phyloP scores from a whole-genome alignment of 2,888 invertebrate genomes.

The Thereva nobilitata region DNA sequence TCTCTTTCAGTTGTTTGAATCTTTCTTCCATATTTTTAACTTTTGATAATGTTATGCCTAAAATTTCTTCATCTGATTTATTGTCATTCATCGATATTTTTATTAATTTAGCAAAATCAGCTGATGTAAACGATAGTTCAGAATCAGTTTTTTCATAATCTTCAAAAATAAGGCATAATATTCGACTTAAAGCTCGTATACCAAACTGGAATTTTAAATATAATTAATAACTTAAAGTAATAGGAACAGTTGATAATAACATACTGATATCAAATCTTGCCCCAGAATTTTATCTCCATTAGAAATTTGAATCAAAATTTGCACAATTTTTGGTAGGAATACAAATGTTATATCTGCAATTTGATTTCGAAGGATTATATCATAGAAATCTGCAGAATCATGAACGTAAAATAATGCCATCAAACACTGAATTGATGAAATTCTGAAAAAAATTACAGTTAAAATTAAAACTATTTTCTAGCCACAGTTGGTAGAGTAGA shows the following conservation, averaged over 20 bases:
- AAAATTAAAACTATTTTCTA: not conserved
- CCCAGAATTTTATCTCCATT: slow-evolving; percentile 63
- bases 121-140: slow-evolving; percentile 45
- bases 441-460: slow-evolving; percentile 51
- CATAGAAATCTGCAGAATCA: slow-evolving; percentile 60
- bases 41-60: slow-evolving; percentile 45
- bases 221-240: not conserved
- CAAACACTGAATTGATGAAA: slow-evolving; percentile 64
- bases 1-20: slow-evolving; percentile 47
- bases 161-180: slow-evolving; percentile 53
- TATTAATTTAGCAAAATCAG: slow-evolving; percentile 46
- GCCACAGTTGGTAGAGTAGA: too few relatives aligned
- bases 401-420: slow-evolving; percentile 67
- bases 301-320: slow-evolving; percentile 60
- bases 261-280: slow-evolving; percentile 63
- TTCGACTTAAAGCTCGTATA: slow-evolving; percentile 51
- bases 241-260: slow-evolving; percentile 31
- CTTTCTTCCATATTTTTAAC: slow-evolving; percentile 46
- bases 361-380: slow-evolving; percentile 61
- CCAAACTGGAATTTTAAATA: slow-evolving; percentile 46
- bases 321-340: slow-evolving; percentile 65
- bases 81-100: not conserved
- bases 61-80: slow-evolving; percentile 39
- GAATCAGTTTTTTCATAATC: slow-evolving; percentile 50
- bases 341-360: slow-evolving; percentile 64